Conservation (phyloP, 2,113 vertebrate species). For the Falco punctatus region DNA sequence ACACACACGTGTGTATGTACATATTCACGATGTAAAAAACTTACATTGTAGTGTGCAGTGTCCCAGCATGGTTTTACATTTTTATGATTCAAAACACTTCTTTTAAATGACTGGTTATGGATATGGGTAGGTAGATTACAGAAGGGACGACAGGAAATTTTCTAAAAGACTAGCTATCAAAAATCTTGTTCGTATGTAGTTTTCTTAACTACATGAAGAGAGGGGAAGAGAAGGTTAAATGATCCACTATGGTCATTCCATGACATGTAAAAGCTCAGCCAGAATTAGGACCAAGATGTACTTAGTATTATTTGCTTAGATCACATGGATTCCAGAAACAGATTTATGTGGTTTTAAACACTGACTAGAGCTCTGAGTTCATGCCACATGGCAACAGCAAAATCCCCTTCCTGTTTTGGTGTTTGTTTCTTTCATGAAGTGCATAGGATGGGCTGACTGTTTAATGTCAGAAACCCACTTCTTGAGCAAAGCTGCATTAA, state of each 20-base stretch:
- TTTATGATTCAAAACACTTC: background rate
- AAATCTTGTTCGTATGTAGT: background rate
- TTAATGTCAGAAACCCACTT: background rate
- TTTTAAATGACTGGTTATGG: background rate
- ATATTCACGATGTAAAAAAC: background rate
- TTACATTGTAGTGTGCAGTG: background rate
- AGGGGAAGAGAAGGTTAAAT: background rate
- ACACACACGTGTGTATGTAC: background rate
- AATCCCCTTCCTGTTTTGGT: background rate
- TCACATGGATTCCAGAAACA: background rate
- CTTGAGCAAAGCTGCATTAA: background rate
- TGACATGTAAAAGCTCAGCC: background rate
- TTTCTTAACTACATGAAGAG: background rate
- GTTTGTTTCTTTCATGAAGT: conserved; percentile 2
- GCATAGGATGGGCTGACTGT: background rate
- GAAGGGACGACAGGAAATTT: background rate
- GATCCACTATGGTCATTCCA: background rate
- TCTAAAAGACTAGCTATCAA: background rate
- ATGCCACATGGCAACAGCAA: background rate
- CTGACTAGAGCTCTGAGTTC: background rate
- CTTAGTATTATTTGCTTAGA: conserved; percentile 22
- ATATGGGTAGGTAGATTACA: background rate
- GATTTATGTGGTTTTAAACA: background rate
- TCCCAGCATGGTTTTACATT: background rate
- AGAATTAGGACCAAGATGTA: background rate